These are phyloP conservation scores for Trochalopteron elliotii DNA, from an alignment of 2,113 vertebrate genomes.

Conservation along the genomic window DNA sequence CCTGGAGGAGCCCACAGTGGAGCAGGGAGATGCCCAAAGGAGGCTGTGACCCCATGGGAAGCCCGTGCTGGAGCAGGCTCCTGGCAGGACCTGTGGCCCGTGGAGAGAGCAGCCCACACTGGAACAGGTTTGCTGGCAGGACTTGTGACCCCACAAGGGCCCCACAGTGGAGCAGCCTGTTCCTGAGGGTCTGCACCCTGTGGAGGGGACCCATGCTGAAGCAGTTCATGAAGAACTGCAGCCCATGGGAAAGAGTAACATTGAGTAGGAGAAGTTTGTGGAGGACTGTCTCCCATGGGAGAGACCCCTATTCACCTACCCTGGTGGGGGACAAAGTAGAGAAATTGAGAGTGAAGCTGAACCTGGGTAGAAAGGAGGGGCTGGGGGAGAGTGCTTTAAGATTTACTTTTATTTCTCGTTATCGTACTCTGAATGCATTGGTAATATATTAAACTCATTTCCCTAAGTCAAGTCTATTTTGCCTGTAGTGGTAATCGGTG, in stretches of 20 bases:
- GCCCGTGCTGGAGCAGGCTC: neutral
- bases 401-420: neutral
- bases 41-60: neutral
- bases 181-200: neutral
- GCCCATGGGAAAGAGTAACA: neutral
- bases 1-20: fast-evolving
- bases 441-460: neutral
- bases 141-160: neutral
- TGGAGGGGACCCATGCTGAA: fast-evolving
- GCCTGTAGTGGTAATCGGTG: fast-evolving
- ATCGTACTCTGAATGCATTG: neutral
- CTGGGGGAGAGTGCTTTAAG: neutral
- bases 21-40: neutral
- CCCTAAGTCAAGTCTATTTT: neutral
- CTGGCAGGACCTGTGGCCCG: neutral
- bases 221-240: neutral
- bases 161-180: neutral
- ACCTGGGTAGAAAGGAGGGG: neutral
- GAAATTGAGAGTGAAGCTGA: neutral
- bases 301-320: fast-evolving
- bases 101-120: neutral
- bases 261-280: neutral
- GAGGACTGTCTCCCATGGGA: neutral
- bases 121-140: neutral
- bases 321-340: fast-evolving